Base-by-base conservation (phyloP, 2,888 invertebrate genomes). In the Drosophila yooni region DNA sequence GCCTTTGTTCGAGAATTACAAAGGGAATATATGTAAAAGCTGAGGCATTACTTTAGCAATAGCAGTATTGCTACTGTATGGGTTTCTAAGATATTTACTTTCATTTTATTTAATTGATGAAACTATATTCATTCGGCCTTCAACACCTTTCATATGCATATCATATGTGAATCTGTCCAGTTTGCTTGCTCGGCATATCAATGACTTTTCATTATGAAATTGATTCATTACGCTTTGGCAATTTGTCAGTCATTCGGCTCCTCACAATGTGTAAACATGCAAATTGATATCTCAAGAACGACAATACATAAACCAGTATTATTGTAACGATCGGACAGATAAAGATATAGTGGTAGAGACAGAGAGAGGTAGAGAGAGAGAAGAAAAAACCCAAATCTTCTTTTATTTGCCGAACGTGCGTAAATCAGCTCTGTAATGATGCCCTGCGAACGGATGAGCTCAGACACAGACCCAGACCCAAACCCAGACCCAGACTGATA, bases 191-290 rank as follows among this genome's bases (percentile, higher is more conserved):
- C 59, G 31, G 27, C 21, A 50, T 61, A 66, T 50, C 51, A 77
- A 70, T 74, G 68, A 50, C 46, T 57, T 34, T 50, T 65, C 59
- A 66, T 81, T 70, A 63, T 63, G 33, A 66, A 70, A 70, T 73
- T 65, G 70, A 80, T 72, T 64, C 74, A 70, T 77, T 64, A 53
- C 18, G 15, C 54, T 21, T 59, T 69, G 78, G 59, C 87, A 76
- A 83, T 88, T 78, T 88, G 83, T 73, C 81, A 74, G 78, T 75
- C 83, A 77, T 65, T 77, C 38, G 51, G 59, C 51, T 40, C 62
- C 61, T 75, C 72, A 72, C 65, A 61, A 78, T 76, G 82, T 89
- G 89, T 82, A 74, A 76, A 87, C 76, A 89, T 84, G 89, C 81
- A 84, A 84, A 89, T 89, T 81, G 78, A 88, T 78, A 82, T 76